Base-by-base conservation (phyloP, 2,888 invertebrate genomes). In the Sturmia bella region DNA sequence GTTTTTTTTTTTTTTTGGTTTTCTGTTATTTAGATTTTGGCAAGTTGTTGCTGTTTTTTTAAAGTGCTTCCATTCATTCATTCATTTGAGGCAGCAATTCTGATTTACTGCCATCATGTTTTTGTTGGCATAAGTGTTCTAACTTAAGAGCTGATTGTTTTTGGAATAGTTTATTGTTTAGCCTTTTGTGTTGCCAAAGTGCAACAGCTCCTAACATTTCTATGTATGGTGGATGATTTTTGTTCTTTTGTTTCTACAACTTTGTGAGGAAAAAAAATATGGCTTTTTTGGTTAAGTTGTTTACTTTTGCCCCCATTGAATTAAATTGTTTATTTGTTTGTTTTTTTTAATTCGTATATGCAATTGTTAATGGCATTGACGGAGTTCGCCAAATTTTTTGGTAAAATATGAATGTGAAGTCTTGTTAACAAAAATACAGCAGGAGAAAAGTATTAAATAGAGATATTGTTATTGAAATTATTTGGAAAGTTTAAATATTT, bases 281-380 rank as follows among this genome's bases (percentile, higher is more conserved):
- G 9, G 19, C 45, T 56, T 43, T 75, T 52, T 69, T 84, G 83
- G 74, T 84, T 83, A 80, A 84, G 84, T 84, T 86, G 85, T 85
- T 83, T 84, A 77, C 83, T 80, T 69, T 84, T 74, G 82, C 86
- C 87, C 86, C 85, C 88, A 88, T 89, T 88, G 89, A 89, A 88
- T 89, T 89, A 89, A 89, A 89, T 89, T 89, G 89, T 89, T 88
- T 89, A 87, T 88, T 88, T 88, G 88, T 85, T 88, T 89, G 87
- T 88, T 88, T 88, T 87, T 85, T 88, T 88, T 64, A 27, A 27
- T 37, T 81, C 3, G 50, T 86, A 41, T 43, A 54, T 59, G 61
- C 63, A 69, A 64, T 66, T 56, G 63, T 74, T 74, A 81, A 74
- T 81, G 73, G 77, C 81, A 77, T 81, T 81, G 73, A 69, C 45